Evolutionary conservation across 2,797 vertebrate genomes (phyloP).

Genomic region (Anisognathus igniventris): DNA sequence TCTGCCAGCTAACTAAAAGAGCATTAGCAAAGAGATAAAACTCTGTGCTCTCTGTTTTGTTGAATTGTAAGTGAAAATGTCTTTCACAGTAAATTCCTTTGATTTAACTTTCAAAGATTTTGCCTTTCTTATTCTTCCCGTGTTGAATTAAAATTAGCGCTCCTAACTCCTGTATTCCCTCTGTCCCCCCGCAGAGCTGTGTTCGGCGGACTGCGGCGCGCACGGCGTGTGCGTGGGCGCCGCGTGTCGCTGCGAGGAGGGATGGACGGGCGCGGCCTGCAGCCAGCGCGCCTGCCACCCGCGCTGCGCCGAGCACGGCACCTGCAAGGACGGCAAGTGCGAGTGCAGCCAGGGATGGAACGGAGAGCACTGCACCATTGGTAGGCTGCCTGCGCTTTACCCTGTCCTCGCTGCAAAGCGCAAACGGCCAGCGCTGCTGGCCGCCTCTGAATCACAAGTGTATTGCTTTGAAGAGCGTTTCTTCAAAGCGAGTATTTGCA

Average conservation of each 20-base stretch:
- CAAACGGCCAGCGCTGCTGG: neutral
- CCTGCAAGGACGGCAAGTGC: conserved; percentile 94
- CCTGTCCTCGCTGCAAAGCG: neutral
- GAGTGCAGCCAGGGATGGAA: conserved; percentile 99
- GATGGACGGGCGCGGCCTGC: conserved; percentile 90
- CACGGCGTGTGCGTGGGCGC: conserved; percentile 93
- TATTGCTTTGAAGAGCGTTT: neutral
- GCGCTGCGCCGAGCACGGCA: conserved; percentile 92
- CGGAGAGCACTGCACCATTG: conserved; percentile 97
- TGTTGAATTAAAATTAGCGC: neutral
- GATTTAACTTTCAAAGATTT: neutral
- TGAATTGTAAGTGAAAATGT: neutral
- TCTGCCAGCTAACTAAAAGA: neutral
- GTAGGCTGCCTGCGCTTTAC: conserved; percentile 76
- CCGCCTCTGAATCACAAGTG: neutral
- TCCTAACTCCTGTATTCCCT: neutral
- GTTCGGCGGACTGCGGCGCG: conserved; percentile 87
- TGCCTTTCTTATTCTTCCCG: neutral
- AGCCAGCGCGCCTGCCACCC: conserved; percentile 93
- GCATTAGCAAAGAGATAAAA: neutral
- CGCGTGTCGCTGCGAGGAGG: conserved; percentile 91
- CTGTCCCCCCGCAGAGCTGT: conserved; percentile 80
- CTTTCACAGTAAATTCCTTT: neutral
- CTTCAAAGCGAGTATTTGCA: neutral
- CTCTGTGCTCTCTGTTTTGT: neutral